These are phyloP conservation scores for Ciconia stormi DNA, from an alignment of 2,113 vertebrate species.

Conservation along the genomic window DNA sequence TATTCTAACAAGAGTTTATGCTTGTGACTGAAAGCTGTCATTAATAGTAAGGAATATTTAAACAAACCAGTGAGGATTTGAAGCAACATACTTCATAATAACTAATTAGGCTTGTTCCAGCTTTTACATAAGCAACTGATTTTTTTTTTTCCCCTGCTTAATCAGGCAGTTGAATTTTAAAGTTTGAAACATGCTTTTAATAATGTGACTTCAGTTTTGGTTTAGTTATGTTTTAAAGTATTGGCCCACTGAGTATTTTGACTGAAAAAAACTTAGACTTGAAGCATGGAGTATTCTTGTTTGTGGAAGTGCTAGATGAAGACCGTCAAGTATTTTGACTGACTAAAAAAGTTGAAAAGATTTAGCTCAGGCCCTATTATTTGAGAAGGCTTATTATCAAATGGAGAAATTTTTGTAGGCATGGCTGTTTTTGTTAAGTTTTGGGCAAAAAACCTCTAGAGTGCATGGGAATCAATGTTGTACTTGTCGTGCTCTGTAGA, in stretches of 20 bases:
- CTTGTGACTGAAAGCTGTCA: neutral
- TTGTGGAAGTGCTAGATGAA: neutral
- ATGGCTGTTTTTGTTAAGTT: neutral
- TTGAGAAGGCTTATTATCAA: neutral
- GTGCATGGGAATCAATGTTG: neutral
- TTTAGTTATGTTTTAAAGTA: neutral
- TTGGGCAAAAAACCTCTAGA: neutral
- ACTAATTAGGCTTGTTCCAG: neutral
- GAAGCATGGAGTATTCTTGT: neutral
- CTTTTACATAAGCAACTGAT: neutral
- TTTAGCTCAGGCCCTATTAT: neutral
- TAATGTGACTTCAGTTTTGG: neutral
- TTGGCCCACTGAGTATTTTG: neutral
- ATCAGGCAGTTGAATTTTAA: neutral
- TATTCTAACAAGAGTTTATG: neutral
- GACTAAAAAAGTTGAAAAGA: neutral
- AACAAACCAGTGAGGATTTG: neutral
- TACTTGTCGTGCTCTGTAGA: rapidly evolving
- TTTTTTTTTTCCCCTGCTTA: neutral
- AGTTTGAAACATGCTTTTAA: neutral
- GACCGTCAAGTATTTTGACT: neutral
- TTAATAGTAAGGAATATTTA: neutral
- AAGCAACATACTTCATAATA: neutral
- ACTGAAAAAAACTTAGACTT: neutral
- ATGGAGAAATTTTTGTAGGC: neutral